Evolutionary conservation across 2,888 invertebrate genomes (phyloP).

Genomic region (Ormyrus pomaceus): DNA sequence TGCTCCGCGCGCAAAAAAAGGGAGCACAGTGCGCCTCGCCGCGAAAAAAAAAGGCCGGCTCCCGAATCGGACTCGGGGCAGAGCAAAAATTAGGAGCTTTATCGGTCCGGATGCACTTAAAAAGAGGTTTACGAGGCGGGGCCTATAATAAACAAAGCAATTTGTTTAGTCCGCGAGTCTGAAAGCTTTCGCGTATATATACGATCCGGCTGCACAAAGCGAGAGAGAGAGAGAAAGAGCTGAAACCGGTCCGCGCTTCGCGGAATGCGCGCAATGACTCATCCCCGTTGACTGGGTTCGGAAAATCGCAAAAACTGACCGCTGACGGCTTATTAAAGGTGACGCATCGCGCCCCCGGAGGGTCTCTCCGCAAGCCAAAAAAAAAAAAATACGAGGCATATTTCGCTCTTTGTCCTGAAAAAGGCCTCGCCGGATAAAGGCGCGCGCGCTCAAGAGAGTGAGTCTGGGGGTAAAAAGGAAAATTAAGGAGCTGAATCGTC

Average conservation of each 20-base stretch:
- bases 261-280: slow-evolving; percentile 32
- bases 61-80: too few species aligned
- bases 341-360: background rate
- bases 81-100: too few species aligned
- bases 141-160: too few species aligned
- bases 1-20: too few species aligned
- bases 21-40: too few species aligned
- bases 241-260: slow-evolving; percentile 27
- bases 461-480: slow-evolving; percentile 53
- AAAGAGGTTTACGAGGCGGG: too few species aligned
- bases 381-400: too few species aligned
- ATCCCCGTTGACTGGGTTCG: slow-evolving; percentile 16
- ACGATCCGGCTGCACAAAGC: background rate
- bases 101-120: too few species aligned
- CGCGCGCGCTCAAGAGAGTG: background rate
- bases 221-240: background rate
- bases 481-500: slow-evolving; percentile 45
- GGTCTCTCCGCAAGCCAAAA: background rate
- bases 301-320: slow-evolving; percentile 15
- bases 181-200: too few species aligned
- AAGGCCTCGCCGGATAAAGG: slow-evolving; percentile 13
- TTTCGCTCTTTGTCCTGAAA: slow-evolving; percentile 41
- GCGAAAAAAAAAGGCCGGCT: too few species aligned
- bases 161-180: too few species aligned
- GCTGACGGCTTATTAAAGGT: slow-evolving; percentile 3